Evolutionary conservation across 2,888 invertebrate species (phyloP).

Genomic region (Ochropleura plecta): DNA sequence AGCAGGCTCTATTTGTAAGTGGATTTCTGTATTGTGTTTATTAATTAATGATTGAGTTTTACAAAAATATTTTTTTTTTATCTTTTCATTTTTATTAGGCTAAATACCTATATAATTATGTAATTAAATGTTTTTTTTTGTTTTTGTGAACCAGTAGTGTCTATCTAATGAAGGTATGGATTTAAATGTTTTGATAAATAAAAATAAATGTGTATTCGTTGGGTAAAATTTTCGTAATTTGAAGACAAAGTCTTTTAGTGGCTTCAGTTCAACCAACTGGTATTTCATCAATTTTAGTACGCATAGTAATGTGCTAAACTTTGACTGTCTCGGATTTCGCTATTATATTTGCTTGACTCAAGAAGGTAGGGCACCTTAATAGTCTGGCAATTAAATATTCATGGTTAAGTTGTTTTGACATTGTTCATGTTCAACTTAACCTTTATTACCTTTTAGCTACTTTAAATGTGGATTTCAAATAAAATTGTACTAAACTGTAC

Average conservation of each 20-base stretch:
- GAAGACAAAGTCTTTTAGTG: not conserved
- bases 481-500: conserved; percentile 13
- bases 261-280: not conserved
- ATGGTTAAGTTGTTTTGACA: not conserved
- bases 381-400: conserved; percentile 14
- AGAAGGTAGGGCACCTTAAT: not conserved
- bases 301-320: not conserved
- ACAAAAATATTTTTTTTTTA: not conserved
- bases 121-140: too few relatives aligned
- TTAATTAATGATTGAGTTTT: not conserved
- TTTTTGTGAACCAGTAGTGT: not conserved
- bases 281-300: not conserved
- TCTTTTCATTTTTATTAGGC: too few relatives aligned
- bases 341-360: not conserved
- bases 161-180: not conserved
- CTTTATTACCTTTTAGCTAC: not conserved
- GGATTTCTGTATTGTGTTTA: conserved; percentile 2
- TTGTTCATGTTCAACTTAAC: conserved; percentile 6
- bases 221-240: not conserved
- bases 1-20: not conserved
- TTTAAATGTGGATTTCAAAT: conserved; percentile 19
- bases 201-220: not conserved
- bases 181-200: not conserved
- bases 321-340: not conserved
- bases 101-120: too few relatives aligned